Evolutionary conservation across 2,797 vertebrate species (phyloP).

Genomic region (Liparis tanakae): DNA sequence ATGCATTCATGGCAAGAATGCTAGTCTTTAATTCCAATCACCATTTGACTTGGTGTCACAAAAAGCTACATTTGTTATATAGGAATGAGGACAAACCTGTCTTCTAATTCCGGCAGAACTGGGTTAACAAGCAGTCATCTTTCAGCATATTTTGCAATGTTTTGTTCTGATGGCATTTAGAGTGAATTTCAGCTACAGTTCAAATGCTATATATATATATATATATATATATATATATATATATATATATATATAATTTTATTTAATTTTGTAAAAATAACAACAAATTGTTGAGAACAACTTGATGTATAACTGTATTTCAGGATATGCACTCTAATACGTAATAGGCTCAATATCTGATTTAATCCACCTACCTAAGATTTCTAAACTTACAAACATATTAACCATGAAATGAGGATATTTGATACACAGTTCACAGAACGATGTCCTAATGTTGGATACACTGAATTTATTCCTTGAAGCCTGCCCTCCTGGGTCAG

Average conservation of each 20-base stretch:
- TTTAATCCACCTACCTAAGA: slow-evolving; percentile 3
- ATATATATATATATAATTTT: background rate
- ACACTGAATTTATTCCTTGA: slow-evolving; percentile 18
- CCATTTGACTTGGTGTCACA: background rate
- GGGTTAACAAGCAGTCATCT: background rate
- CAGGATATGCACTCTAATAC: background rate
- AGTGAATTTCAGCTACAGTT: background rate
- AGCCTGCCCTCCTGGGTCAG: slow-evolving; percentile 31
- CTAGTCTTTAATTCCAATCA: background rate
- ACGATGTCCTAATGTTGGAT: slow-evolving; percentile 16
- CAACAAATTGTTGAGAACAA: background rate
- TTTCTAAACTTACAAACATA: slow-evolving; percentile 40
- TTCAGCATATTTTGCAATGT: background rate
- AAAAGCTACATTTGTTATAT: background rate
- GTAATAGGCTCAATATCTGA: background rate
- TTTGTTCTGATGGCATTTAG: background rate
- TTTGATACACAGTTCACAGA: slow-evolving; percentile 21
- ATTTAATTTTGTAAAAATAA: no score
- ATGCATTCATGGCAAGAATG: background rate
- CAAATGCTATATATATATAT: background rate
- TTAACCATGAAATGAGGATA: slow-evolving; percentile 35
- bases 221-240: background rate
- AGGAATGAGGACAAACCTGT: background rate
- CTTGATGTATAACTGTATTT: background rate
- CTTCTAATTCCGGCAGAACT: background rate